Conservation (phyloP, 2,113 vertebrate genomes). For the Poeciliopsis prolifica region DNA sequence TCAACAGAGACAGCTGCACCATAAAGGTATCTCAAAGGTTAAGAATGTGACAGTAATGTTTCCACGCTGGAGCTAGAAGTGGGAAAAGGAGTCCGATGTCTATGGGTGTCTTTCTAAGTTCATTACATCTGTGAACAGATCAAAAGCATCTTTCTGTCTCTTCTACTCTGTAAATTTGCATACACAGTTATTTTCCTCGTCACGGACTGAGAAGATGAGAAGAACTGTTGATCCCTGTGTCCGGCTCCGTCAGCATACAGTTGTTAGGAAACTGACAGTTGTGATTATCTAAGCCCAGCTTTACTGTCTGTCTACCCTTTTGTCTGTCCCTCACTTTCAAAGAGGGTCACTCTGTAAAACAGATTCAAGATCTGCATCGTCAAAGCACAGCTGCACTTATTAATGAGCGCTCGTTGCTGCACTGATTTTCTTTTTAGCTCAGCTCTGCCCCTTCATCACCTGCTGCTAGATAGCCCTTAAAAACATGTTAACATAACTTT, state of each 20-base stretch:
- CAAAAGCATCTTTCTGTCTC: neutral
- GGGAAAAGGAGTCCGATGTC: slow-evolving; percentile 10
- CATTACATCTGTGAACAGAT: neutral
- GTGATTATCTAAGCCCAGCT: slow-evolving; percentile 43
- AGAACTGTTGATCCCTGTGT: neutral
- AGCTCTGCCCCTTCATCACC: neutral
- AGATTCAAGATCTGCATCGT: slow-evolving; percentile 21
- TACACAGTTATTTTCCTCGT: neutral
- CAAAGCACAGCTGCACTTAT: slow-evolving; percentile 2
- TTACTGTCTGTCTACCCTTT: slow-evolving; percentile 26
- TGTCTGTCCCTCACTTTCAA: slow-evolving; percentile 17
- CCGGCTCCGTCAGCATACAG: slow-evolving; percentile 22
- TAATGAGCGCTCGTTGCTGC: neutral
- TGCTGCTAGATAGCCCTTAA: neutral
- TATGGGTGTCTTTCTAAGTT: neutral
- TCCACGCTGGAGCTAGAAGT: slow-evolving; percentile 26
- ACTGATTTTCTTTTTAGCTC: neutral
- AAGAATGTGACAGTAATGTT: slow-evolving; percentile 44
- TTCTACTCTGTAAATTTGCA: neutral
- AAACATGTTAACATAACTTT: neutral
- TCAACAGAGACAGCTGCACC: slow-evolving; percentile 58
- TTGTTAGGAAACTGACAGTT: slow-evolving; percentile 67
- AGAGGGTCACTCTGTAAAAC: slow-evolving; percentile 14
- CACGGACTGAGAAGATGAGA: neutral
- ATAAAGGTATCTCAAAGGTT: slow-evolving; percentile 51